Evolutionary conservation across 2,888 invertebrate genomes (phyloP), one percentile per base, ranked within the genome.

Genomic region (Malthinus flaveolus): DNA sequence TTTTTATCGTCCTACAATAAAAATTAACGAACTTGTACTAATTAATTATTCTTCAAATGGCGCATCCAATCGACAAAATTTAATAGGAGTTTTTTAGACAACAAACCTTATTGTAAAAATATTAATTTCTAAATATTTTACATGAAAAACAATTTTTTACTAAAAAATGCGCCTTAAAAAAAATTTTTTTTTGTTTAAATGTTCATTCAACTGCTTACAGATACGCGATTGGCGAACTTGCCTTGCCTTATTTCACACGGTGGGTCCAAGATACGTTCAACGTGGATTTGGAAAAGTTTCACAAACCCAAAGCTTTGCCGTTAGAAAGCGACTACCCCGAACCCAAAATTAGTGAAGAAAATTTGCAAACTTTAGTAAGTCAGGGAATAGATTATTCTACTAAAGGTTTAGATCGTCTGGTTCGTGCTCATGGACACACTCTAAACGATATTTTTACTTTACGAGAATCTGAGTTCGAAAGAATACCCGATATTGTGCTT

Each of bases 371-470:
- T 36, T 70, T 93, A 32, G 73, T 80, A 37, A 70, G 77, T 12
- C 73, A 81, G 1, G 79, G 81, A 3, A 82, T 92, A 36, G 79
- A 83, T 1, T 82, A 83, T 74, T 90, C 93, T 0, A 79, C 84
- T 33, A 87, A 92, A 50, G 92, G 91, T 0, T 83, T 91, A 68
- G 97, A 97, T 74, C 82, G 97, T 37, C 79, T 97, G 57, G 86
- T 95, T 65, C 83, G 97, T 60, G 89, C 94, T 0, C 97, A 97
- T 76, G 97, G 97, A 0, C 97, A 97, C 77, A 95, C 96, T 0
- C 79, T 98, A 47, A 87, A 92, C 67, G 98, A 98, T 73, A 91
- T 99, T 62, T 88, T 89, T 66, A 82, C 84, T 9, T 78, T 97
- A 53, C 83, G 93, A 68, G 82, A 84, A 52, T 90, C 92, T 59